Percentiles rank a stretch among this genome's conserved stretches.
These are phyloP conservation scores for Castor canadensis DNA, from an alignment of 2,113 vertebrate genomes.

Conservation along the genomic window DNA sequence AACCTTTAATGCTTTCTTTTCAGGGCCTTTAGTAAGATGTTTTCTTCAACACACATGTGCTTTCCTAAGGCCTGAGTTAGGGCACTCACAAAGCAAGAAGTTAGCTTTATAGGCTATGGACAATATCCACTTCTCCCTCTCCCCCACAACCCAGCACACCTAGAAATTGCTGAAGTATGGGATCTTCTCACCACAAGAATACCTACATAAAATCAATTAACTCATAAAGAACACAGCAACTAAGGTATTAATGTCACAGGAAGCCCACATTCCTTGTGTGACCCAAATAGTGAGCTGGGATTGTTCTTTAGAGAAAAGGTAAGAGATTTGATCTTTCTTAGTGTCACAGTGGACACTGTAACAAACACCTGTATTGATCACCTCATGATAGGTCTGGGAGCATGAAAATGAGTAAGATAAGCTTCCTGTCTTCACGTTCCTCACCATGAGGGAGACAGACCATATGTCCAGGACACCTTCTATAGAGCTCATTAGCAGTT, in stretches of 20 bases:
- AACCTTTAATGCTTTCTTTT: neutral
- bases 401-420: neutral
- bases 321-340: neutral
- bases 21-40: neutral
- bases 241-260: neutral
- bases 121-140: neutral
- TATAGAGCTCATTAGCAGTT: neutral
- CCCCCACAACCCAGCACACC: neutral
- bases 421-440: neutral
- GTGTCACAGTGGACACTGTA: neutral
- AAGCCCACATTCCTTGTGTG: neutral
- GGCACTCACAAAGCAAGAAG: neutral
- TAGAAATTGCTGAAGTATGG: neutral
- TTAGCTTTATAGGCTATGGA: neutral
- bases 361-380: neutral
- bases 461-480: neutral
- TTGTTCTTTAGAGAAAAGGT: neutral
- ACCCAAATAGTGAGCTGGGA: neutral
- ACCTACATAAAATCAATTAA: neutral
- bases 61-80: neutral
- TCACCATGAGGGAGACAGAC: neutral
- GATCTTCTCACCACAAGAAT: neutral
- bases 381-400: neutral
- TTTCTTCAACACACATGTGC: neutral
- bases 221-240: neutral